Percentiles rank a stretch among this genome's conserved stretches.
These are phyloP conservation scores for Mormyrus lacerda DNA, from an alignment of 2,113 vertebrate genomes.

Conservation along the genomic window DNA sequence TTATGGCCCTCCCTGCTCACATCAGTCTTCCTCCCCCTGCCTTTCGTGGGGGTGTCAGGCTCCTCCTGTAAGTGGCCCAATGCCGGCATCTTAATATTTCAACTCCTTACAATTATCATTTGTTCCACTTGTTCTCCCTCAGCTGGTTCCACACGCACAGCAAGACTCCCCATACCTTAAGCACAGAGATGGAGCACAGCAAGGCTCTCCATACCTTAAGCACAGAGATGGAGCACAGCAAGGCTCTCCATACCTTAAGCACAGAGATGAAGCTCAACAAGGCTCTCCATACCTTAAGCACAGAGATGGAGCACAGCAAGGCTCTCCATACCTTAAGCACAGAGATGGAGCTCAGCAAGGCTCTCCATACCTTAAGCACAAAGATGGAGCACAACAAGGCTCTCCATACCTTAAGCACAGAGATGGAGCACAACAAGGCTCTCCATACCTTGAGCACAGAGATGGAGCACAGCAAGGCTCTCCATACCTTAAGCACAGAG, in stretches of 20 bases:
- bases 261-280: accelerated
- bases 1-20: conserved; percentile 26
- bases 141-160: background rate
- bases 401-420: too few species aligned
- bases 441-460: too few species aligned
- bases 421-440: too few species aligned
- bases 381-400: too few species aligned
- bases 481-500: too few species aligned
- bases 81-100: background rate
- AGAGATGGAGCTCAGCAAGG: too few species aligned
- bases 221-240: accelerated
- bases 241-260: background rate
- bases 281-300: background rate
- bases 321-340: too few species aligned
- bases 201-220: background rate
- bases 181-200: accelerated
- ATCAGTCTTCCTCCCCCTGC: conserved; percentile 48
- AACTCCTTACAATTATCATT: background rate
- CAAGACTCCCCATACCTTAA: background rate
- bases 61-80: conserved; percentile 40
- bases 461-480: too few species aligned
- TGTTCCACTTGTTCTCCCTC: background rate
- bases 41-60: conserved; percentile 27
- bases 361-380: too few species aligned
- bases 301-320: too few species aligned